Conservation (phyloP, 2,888 invertebrate species). For the Clistopyga incitator region DNA sequence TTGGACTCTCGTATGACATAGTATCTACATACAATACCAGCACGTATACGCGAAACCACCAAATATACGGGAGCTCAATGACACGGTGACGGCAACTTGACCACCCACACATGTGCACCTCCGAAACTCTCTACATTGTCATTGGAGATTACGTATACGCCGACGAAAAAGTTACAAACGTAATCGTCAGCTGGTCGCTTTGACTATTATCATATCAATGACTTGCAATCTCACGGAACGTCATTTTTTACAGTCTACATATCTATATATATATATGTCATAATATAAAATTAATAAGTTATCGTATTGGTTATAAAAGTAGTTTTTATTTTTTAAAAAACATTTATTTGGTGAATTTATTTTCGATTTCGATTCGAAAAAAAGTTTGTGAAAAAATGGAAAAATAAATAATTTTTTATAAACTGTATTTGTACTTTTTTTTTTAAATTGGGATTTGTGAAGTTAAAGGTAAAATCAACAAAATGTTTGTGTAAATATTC, state of each 20-base stretch:
- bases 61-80: slow-evolving; percentile 18
- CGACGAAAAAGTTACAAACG: not conserved
- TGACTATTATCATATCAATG: not conserved
- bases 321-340: no score
- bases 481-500: no score
- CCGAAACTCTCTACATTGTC: slow-evolving; percentile 3
- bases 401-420: no score
- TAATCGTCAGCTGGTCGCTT: slow-evolving; percentile 8
- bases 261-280: no score
- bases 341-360: no score
- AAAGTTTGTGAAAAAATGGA: no score
- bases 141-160: slow-evolving; percentile 4
- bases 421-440: no score
- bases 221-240: not conserved
- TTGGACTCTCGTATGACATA: not conserved
- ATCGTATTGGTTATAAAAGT: no score
- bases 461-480: no score
- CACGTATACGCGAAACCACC: not conserved
- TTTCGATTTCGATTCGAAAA: no score
- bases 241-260: not conserved
- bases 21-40: slow-evolving; percentile 6
- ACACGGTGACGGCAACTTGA: slow-evolving; percentile 9
- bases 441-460: no score
- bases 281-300: no score
- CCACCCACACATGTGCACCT: not conserved